phyloP scores from a whole-genome alignment of 2,888 invertebrate species.

The Cepaea hortensis region DNA sequence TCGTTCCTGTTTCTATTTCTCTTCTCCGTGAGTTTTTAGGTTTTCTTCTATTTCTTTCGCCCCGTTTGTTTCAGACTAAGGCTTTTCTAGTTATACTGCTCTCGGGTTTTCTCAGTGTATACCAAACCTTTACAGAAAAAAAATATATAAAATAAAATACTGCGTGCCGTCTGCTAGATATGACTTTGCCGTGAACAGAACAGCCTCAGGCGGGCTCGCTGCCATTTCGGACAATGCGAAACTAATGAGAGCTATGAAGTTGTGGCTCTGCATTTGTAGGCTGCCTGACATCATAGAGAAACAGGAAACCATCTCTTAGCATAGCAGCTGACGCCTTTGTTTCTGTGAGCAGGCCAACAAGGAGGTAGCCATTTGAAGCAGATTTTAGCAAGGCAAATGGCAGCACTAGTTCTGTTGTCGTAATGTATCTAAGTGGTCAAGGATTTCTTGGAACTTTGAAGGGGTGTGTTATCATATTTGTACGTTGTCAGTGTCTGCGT shows the following conservation, averaged over 20 bases:
- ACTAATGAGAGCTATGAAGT: not conserved
- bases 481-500: constrained; percentile 1
- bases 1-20: too few species aligned
- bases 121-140: too few species aligned
- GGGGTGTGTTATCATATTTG: constrained; percentile 34
- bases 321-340: constrained; percentile 52
- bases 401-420: constrained; percentile 9
- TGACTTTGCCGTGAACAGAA: too few species aligned
- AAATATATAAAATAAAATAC: too few species aligned
- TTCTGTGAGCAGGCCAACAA: constrained; percentile 27
- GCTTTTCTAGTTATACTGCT: too few species aligned
- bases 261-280: not conserved
- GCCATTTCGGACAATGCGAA: not conserved
- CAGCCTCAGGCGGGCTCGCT: not conserved
- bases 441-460: constrained; percentile 23
- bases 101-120: too few species aligned
- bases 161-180: too few species aligned
- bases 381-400: constrained; percentile 26
- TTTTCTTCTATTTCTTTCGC: too few species aligned
- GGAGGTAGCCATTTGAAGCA: not conserved
- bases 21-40: too few species aligned
- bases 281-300: constrained; percentile 55
- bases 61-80: too few species aligned
- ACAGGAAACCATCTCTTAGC: constrained; percentile 55
- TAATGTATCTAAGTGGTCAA: constrained; percentile 33